A percentile compares a stretch with the other conserved stretches of the same genome.
These are phyloP conservation scores for Dinothrombium tinctorium DNA, from an alignment of 1,140 invertebrate species.

Conservation along the genomic window DNA sequence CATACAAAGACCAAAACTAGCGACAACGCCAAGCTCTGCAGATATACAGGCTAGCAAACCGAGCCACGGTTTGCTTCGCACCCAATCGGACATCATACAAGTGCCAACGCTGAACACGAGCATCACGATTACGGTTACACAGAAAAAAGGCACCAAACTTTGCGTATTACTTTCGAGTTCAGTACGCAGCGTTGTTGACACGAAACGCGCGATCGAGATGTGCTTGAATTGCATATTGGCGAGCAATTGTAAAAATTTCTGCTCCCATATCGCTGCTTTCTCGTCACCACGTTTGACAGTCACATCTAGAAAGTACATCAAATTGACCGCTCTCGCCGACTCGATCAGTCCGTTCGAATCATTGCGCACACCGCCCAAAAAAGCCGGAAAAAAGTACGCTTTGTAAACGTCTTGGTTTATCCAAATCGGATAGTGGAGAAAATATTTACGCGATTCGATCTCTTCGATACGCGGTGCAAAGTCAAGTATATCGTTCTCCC, in stretches of 20 bases:
- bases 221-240: conserved; percentile 34
- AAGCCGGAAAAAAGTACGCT: conserved; percentile 55
- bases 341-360: conserved; percentile 41
- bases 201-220: conserved; percentile 54
- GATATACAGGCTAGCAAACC: conserved; percentile 75
- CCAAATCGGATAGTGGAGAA: conserved; percentile 63
- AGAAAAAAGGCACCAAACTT: conserved; percentile 64
- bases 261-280: conserved; percentile 49
- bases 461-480: conserved; percentile 47
- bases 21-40: conserved; percentile 59
- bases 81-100: conserved; percentile 58
- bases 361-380: conserved; percentile 52
- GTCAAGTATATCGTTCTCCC: conserved; percentile 58
- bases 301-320: conserved; percentile 60
- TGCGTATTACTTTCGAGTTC: conserved; percentile 69
- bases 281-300: conserved; percentile 47
- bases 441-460: conserved; percentile 40
- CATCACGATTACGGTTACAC: conserved; percentile 63
- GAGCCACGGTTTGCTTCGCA: conserved; percentile 66
- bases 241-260: conserved; percentile 39
- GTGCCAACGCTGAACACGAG: conserved; percentile 41
- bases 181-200: conserved; percentile 58
- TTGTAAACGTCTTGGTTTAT: conserved; percentile 63
- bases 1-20: conserved; percentile 70
- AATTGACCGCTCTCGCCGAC: conserved; percentile 50